Base-by-base conservation (phyloP, 2,797 vertebrate genomes). In the Sebastolobus altivelis region DNA sequence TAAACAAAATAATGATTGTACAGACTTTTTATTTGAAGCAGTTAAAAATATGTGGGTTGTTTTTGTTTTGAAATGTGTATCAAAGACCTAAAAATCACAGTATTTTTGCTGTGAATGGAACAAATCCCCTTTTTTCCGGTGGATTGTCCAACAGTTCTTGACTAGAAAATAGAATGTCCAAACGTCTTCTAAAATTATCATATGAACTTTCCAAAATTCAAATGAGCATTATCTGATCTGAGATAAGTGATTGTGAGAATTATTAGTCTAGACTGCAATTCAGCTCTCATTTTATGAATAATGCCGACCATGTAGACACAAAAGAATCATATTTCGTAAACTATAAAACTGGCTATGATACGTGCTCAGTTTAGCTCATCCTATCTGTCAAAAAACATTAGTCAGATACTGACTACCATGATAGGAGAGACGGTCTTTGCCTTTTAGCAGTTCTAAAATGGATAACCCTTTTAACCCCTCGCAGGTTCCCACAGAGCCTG, bases 391-490 rank as follows among this genome's bases (percentile, higher is more conserved):
- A 14, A 77, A 75, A 25, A 20, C 31, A 31, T 77, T 3, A 40
- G 52, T 71, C 33, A 77, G 60, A 82, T 43, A 16, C 38, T 4
- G 43, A 54, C 20, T 62, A 35, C 55, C 25, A 10, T n/a, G 52
- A 68, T 33, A 16, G 75, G 70, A 31, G 65, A 83, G 43, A 76
- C 10, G 13, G 22, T 22, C 49, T 72, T 10, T 59, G 56, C 68
- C 80, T 87, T 68, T 79, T 58, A 83, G 69, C 54, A 3, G 62
- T 20, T 75, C 33, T 27, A 37, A 79, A 66, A 76, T 58, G 54
- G 56, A 80, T 74, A 49, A 82, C 63, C 81, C 46, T 73, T 86
- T 86, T 75, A 85, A 85, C 66, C 67, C 55, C 25, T 84, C 29
- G 9, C 68, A 81, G 74, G 70, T 81, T 89, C 54, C 37, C 22